Evolutionary conservation across 2,888 invertebrate species (phyloP), one percentile per base, ranked within the genome.

Genomic region (Salticus scenicus): DNA sequence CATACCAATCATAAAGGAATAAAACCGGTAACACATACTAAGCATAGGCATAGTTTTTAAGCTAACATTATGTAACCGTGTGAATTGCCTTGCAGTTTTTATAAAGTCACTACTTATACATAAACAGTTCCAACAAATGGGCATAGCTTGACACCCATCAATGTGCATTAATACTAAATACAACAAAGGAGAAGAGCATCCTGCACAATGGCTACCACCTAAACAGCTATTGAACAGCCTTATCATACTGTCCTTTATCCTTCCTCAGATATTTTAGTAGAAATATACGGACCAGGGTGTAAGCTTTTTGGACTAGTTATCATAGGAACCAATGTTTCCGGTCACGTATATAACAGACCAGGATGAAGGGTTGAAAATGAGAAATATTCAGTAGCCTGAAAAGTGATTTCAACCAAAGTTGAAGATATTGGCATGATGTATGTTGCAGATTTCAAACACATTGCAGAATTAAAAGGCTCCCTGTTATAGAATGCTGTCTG

Each of bases 121-220:
- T 80, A 86, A 86, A 80, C 75, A 75, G 79, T 79, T 86, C 80
- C 85, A 85, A 85, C 79, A 85, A 85, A 79, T 78, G 85, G 79
- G 85, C 71, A 47, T 75, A 67, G 77, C 77, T 37, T 85, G 47
- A 67, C 72, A 75, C 85, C 85, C 79, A 71, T 86, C 72, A 86
- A 71, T 86, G 80, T 86, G 85, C 85, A 86, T 66, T 86, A 80
- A 86, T 86, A 86, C 85, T 86, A 86, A 86, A 80, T 86, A 86
- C 75, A 86, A 86, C 85, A 86, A 75, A 85, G 74, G 85, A 80
- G 85, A 51, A 86, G 71, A 79, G 47, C 66, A 86, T 75, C 75
- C 80, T 75, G 85, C 75, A 79, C 80, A 75, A 67, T 79, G 75
- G 85, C 79, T 86, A 86, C 80, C 85, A 86, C 80, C 80, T 86